Percentiles rank a stretch among this genome's conserved stretches.
Conservation (phyloP, 1,140 invertebrate genomes). For the Mizuhopecten yessoensis region DNA sequence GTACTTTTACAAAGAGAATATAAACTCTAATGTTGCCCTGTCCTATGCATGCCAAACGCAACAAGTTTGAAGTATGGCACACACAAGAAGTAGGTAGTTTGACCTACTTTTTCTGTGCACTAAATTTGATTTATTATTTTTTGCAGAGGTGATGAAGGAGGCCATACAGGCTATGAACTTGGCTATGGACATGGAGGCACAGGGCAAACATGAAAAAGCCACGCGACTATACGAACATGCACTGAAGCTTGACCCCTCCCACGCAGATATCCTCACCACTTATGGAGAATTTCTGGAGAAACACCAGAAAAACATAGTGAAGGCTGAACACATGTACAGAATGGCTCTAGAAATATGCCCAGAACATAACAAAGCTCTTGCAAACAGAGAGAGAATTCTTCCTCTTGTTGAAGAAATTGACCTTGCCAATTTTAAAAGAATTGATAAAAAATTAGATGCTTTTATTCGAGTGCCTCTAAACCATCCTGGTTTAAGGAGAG, state of each 20-base stretch:
- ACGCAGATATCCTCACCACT: slow-evolving; percentile 95
- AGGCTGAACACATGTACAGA: slow-evolving; percentile 94
- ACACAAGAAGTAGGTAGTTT: too few relatives aligned
- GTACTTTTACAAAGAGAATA: too few relatives aligned
- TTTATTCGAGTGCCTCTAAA: slow-evolving; percentile 92
- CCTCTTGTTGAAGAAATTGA: slow-evolving; percentile 96
- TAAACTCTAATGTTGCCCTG: too few relatives aligned
- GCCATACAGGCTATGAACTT: slow-evolving; percentile 92
- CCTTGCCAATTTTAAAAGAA: slow-evolving; percentile 89
- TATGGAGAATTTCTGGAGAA: slow-evolving; percentile 97
- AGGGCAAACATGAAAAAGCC: slow-evolving; percentile 93
- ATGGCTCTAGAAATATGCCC: slow-evolving; percentile 93
- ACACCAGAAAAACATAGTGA: slow-evolving; percentile 92
- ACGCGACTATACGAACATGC: slow-evolving; percentile 94
- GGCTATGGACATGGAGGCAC: slow-evolving; percentile 91
- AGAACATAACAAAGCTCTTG: slow-evolving; percentile 88
- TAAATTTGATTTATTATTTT: background rate
- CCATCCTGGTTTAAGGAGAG: slow-evolving; percentile 90
- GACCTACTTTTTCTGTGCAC: too few relatives aligned
- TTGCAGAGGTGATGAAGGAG: slow-evolving; percentile 85
- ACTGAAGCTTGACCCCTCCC: slow-evolving; percentile 93
- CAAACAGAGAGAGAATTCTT: slow-evolving; percentile 92
- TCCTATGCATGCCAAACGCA: too few relatives aligned
- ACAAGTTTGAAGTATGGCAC: too few relatives aligned
- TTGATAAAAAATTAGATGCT: slow-evolving; percentile 93